Evolutionary conservation across 2,113 vertebrate species (phyloP).

Genomic region (Sapajus apella): DNA sequence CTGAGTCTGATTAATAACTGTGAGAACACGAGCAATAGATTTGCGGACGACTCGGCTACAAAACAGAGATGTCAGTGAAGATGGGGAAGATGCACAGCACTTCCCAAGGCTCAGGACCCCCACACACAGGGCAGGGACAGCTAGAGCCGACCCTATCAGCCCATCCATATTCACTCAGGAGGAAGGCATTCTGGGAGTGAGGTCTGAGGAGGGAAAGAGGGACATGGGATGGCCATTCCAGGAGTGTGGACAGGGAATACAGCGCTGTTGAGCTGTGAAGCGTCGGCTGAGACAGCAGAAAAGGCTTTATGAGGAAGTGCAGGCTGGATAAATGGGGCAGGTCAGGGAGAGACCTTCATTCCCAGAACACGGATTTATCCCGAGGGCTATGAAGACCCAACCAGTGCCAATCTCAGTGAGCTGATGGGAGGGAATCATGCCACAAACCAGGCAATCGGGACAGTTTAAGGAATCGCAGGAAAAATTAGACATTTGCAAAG

Average conservation of each 20-base stretch:
- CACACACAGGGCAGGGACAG: neutral
- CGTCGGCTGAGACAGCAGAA: neutral
- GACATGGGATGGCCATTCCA: neutral
- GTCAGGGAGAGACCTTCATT: neutral
- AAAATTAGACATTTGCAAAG: neutral
- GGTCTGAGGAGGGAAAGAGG: neutral
- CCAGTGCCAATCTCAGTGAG: neutral
- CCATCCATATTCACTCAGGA: neutral
- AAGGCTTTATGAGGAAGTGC: neutral
- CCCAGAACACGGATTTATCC: neutral
- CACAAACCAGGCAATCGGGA: neutral
- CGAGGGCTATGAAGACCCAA: neutral
- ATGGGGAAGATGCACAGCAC: neutral
- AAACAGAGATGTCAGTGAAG: neutral
- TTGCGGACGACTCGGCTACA: conserved; percentile 96
- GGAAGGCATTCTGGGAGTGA: neutral
- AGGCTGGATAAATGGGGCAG: neutral
- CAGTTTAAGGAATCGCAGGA: neutral
- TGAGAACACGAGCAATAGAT: conserved; percentile 96
- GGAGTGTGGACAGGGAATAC: neutral
- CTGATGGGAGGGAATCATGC: neutral
- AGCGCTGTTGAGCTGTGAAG: neutral
- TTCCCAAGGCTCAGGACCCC: neutral
- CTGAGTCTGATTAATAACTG: conserved; percentile 99
- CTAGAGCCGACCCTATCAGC: neutral